Evolutionary conservation across 2,888 invertebrate species (phyloP).

Genomic region (Synanthedon formicaeformis): DNA sequence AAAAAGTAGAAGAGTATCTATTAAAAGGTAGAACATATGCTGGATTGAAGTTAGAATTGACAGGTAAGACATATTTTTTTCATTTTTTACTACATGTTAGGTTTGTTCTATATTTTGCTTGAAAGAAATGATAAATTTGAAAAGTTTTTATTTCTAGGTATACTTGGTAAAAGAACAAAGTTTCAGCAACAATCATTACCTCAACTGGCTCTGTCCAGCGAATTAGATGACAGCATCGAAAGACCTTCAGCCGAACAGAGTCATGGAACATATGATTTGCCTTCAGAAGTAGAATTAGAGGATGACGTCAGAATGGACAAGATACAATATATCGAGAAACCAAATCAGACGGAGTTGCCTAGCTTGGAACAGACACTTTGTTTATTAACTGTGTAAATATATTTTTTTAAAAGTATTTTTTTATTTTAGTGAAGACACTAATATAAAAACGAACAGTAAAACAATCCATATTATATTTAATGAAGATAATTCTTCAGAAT

Average conservation of each 20-base stretch:
- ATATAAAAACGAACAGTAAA: too few species aligned
- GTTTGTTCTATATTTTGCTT: too few species aligned
- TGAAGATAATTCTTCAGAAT: too few species aligned
- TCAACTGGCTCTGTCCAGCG: constrained; percentile 82
- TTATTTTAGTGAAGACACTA: too few species aligned
- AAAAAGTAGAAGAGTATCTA: constrained; percentile 77
- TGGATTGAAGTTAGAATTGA: constrained; percentile 76
- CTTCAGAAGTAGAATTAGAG: constrained; percentile 78
- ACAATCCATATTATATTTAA: too few species aligned
- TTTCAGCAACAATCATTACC: constrained; percentile 86
- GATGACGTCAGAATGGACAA: constrained; percentile 90
- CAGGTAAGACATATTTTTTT: constrained; percentile 68
- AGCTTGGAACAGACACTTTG: constrained; percentile 84
- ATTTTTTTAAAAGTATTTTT: too few species aligned
- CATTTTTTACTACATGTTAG: too few species aligned
- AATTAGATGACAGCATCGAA: constrained; percentile 44
- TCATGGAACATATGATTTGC: constrained; percentile 63
- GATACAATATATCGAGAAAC: constrained; percentile 75
- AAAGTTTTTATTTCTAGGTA: constrained; percentile 59
- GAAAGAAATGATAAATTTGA: background rate
- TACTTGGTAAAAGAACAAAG: constrained; percentile 90
- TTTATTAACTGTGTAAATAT: constrained; percentile 78
- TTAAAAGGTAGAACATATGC: constrained; percentile 72
- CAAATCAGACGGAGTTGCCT: constrained; percentile 68
- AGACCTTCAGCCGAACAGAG: constrained; percentile 58